phyloP scores from a whole-genome alignment of 92 coral and sea anemone species.

The Zoanthus sansibaricus region DNA sequence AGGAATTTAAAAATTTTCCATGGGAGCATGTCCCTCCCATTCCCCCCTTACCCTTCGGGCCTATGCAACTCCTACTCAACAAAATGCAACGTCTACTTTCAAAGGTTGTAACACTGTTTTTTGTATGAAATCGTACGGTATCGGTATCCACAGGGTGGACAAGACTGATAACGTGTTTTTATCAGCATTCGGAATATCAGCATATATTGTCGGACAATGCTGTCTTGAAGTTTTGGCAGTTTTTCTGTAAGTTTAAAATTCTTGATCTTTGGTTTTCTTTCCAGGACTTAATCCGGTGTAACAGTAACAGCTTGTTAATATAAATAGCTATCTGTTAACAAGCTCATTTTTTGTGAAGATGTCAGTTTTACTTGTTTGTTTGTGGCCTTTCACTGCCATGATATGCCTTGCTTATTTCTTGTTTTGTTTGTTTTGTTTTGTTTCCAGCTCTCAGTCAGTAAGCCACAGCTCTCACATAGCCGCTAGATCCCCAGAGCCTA shows the following conservation, averaged over 20 bases:
- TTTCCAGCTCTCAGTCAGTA: conserved; percentile 76
- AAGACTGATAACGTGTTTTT: neutral
- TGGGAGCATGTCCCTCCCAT: no score
- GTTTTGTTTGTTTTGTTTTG: neutral
- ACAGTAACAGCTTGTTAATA: neutral
- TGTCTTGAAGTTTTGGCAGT: neutral
- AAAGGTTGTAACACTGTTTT: no score
- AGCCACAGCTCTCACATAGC: conserved; percentile 76
- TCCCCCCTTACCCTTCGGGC: no score
- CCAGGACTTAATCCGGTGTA: neutral
- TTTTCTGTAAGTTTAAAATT: neutral
- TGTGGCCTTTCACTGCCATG: neutral
- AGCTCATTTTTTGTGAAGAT: neutral
- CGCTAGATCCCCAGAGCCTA: conserved; percentile 58
- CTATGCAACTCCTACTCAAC: no score
- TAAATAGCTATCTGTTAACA: neutral
- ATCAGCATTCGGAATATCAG: neutral
- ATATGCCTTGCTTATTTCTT: neutral
- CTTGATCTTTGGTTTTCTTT: neutral
- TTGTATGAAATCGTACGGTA: no score
- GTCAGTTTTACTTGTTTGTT: neutral
- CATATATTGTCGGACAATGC: neutral
- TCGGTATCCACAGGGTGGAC: no score
- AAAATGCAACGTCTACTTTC: no score
- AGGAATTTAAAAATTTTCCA: no score